phyloP scores from a whole-genome alignment of 2,797 vertebrate genomes.

The Molothrus aeneus region DNA sequence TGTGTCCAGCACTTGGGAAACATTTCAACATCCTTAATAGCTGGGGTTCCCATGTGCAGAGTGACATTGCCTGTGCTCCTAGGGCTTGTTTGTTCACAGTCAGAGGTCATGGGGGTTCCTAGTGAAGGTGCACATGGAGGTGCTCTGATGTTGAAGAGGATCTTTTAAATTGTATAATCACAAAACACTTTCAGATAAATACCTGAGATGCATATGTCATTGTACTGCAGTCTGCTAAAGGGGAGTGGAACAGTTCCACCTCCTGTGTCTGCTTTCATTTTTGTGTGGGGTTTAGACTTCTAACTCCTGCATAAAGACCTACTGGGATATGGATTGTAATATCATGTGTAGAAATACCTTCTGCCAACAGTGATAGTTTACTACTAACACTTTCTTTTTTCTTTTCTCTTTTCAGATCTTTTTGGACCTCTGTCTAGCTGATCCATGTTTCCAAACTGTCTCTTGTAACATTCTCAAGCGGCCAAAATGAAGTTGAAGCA shows the following conservation, averaged over 20 bases:
- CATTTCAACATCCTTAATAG: background rate
- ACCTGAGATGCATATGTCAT: fast-evolving
- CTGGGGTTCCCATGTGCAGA: fast-evolving
- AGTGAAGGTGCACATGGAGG: fast-evolving
- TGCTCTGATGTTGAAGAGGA: background rate
- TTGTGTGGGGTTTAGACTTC: background rate
- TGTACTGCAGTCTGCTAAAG: background rate
- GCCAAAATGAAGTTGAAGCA: slow-evolving; percentile 89
- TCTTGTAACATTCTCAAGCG: slow-evolving; percentile 48
- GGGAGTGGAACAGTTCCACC: background rate
- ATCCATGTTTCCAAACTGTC: background rate
- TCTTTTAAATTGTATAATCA: background rate
- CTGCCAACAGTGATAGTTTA: background rate
- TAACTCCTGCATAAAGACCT: background rate
- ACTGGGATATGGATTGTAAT: background rate
- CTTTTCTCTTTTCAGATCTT: slow-evolving; percentile 58
- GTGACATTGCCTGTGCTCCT: background rate
- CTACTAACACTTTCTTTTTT: background rate
- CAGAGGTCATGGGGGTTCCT: background rate
- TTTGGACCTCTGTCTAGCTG: slow-evolving; percentile 36
- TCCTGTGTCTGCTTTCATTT: fast-evolving
- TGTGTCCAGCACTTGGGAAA: background rate
- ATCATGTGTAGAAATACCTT: background rate
- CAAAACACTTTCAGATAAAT: background rate
- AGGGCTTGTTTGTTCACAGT: background rate